Conservation (phyloP, 1,140 invertebrate species). For the Glomeris maerens region DNA sequence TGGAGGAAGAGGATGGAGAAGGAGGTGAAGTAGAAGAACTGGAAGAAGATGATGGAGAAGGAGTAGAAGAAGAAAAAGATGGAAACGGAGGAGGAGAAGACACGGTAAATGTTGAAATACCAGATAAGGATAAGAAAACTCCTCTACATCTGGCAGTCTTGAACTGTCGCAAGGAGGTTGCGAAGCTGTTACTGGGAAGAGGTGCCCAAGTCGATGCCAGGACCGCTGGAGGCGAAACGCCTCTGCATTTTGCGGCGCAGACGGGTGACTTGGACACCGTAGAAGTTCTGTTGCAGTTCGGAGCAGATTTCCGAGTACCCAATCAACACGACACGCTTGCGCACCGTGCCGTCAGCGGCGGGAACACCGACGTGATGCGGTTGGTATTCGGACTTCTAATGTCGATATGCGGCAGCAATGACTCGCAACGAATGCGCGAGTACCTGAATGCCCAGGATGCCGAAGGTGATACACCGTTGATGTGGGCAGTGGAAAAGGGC, state of each 20-base stretch:
- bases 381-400: neutral
- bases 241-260: slow-evolving; percentile 23
- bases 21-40: too few relatives aligned
- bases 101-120: neutral
- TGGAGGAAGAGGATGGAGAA: too few relatives aligned
- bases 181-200: slow-evolving; percentile 41
- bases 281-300: slow-evolving; percentile 7
- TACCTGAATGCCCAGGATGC: neutral
- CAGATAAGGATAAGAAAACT: neutral
- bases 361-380: neutral
- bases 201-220: slow-evolving; percentile 50
- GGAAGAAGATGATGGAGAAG: neutral
- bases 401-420: neutral
- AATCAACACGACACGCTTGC: too few relatives aligned
- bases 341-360: too few relatives aligned
- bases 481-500: neutral
- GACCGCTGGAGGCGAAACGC: slow-evolving; percentile 56
- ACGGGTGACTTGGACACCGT: slow-evolving; percentile 14
- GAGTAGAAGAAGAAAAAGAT: too few relatives aligned
- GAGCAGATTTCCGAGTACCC: neutral
- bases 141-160: neutral
- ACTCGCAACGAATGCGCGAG: neutral
- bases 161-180: neutral
- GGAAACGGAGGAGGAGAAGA: neutral
- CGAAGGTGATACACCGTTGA: neutral